These are phyloP conservation scores for Catamblyrhynchus diadema DNA, from an alignment of 2,797 vertebrate genomes.

Conservation along the genomic window DNA sequence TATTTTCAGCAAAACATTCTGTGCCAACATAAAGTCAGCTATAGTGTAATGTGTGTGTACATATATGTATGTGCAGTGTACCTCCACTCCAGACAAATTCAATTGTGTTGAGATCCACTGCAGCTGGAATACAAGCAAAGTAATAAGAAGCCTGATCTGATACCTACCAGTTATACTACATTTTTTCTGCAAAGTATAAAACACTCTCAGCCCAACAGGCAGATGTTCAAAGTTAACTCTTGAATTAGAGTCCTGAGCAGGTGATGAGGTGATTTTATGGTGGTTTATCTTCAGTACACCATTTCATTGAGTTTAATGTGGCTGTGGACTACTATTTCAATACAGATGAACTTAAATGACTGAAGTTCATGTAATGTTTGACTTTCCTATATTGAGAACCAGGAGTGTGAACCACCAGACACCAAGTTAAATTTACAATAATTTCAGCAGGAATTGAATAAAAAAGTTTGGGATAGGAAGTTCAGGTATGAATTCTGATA, in stretches of 20 bases:
- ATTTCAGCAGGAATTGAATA: background rate
- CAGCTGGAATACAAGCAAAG: background rate
- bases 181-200: background rate
- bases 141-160: background rate
- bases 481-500: background rate
- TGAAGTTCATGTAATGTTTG: background rate
- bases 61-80: background rate
- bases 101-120: background rate
- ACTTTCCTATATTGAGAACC: background rate
- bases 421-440: background rate
- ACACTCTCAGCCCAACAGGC: background rate
- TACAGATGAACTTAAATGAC: background rate
- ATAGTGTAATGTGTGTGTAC: fast-evolving
- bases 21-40: background rate
- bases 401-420: background rate
- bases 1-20: background rate
- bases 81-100: background rate
- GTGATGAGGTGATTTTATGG: background rate
- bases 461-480: background rate
- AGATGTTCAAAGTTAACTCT: background rate
- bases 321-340: background rate
- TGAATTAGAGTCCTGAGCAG: background rate
- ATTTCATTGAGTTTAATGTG: background rate
- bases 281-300: background rate
- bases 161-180: background rate